phyloP scores from a whole-genome alignment of 2,888 invertebrate genomes.

The Nysson spinosus region DNA sequence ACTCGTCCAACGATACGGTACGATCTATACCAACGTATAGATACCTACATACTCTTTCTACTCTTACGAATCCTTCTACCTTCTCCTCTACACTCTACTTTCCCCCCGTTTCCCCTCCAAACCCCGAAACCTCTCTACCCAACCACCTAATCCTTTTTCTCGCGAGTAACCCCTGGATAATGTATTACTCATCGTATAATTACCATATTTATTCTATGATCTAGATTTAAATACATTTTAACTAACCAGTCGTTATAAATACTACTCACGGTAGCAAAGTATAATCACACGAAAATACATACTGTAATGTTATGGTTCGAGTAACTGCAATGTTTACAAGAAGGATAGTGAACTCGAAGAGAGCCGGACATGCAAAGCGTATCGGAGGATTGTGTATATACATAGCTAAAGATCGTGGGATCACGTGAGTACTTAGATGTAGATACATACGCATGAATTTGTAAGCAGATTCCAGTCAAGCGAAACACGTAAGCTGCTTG shows the following conservation, averaged over 20 bases:
- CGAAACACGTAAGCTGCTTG: neutral
- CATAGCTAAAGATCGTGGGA: slow-evolving; percentile 15
- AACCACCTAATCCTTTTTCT: slow-evolving; percentile 40
- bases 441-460: neutral
- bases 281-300: neutral
- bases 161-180: slow-evolving; percentile 31
- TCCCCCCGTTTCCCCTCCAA: slow-evolving; percentile 7
- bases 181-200: slow-evolving; percentile 28
- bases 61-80: neutral
- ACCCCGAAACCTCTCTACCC: slow-evolving; percentile 31
- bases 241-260: neutral
- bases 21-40: slow-evolving; percentile 54
- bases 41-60: slow-evolving; percentile 26
- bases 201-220: too few species aligned
- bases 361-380: slow-evolving; percentile 30
- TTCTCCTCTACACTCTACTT: neutral
- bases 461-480: neutral
- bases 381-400: slow-evolving; percentile 40
- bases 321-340: neutral
- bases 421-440: neutral
- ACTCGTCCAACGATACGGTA: slow-evolving; percentile 59
- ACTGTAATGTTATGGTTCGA: neutral
- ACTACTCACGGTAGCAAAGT: neutral
- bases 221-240: too few species aligned
- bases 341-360: slow-evolving; percentile 1